Percentiles rank a stretch among this genome's conserved stretches.
Evolutionary conservation across 2,888 invertebrate species (phyloP).

Genomic region (Drosophila villosipedis): DNA sequence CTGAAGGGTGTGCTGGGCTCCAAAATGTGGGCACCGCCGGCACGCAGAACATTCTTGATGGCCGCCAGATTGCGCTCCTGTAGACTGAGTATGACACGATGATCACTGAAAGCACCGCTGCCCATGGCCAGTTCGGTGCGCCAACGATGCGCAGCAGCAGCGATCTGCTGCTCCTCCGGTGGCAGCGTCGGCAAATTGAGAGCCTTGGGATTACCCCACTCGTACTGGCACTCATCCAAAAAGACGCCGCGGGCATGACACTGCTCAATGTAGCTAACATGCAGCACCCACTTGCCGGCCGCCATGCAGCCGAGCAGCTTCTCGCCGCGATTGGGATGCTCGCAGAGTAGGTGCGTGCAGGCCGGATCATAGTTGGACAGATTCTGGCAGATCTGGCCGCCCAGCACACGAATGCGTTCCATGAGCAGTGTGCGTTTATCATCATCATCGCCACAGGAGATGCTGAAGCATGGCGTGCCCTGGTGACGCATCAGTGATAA

Average conservation of each 20-base stretch:
- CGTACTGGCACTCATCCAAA: slow-evolving; percentile 90
- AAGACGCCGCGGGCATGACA: slow-evolving; percentile 86
- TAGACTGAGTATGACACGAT: slow-evolving; percentile 87
- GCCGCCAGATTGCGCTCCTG: slow-evolving; percentile 87
- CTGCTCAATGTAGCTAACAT: slow-evolving; percentile 90
- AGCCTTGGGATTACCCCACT: slow-evolving; percentile 93
- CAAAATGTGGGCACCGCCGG: slow-evolving; percentile 91
- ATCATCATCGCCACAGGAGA: slow-evolving; percentile 82
- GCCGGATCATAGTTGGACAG: slow-evolving; percentile 87
- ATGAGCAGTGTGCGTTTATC: slow-evolving; percentile 71
- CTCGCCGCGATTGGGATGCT: slow-evolving; percentile 92
- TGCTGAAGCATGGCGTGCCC: slow-evolving; percentile 83
- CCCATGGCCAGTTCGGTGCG: slow-evolving; percentile 85
- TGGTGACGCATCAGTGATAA: slow-evolving; percentile 71
- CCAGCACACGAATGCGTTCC: slow-evolving; percentile 70
- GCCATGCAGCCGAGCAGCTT: slow-evolving; percentile 95
- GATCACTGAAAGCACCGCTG: slow-evolving; percentile 86
- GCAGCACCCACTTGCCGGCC: slow-evolving; percentile 95
- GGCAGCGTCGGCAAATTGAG: slow-evolving; percentile 85
- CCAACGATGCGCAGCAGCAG: slow-evolving; percentile 90
- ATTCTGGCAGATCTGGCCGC: slow-evolving; percentile 82
- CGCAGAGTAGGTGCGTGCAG: slow-evolving; percentile 92
- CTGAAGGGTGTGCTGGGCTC: slow-evolving; percentile 84
- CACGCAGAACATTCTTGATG: slow-evolving; percentile 89
- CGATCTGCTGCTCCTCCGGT: slow-evolving; percentile 86